Conservation (phyloP, 2,113 vertebrate genomes). For the Fulica atra region DNA sequence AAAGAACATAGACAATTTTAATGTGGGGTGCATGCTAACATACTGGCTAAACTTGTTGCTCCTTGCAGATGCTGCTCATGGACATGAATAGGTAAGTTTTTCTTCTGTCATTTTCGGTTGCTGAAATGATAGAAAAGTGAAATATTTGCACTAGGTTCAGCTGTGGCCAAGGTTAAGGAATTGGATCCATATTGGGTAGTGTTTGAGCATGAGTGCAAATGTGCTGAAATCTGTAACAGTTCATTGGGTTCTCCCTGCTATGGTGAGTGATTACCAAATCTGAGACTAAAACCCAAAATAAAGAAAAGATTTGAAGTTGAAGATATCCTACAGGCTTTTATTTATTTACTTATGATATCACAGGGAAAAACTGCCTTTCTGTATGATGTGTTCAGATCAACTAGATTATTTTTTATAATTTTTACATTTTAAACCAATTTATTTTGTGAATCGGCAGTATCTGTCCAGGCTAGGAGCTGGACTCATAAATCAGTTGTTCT, state of each 20-base stretch:
- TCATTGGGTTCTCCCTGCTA: not conserved
- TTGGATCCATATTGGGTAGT: not conserved
- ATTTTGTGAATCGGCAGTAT: constrained; percentile 31
- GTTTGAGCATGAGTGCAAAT: not conserved
- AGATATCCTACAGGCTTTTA: not conserved
- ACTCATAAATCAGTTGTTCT: constrained; percentile 50
- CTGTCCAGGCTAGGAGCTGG: not conserved
- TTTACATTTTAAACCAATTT: constrained; percentile 20
- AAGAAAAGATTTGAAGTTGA: not conserved
- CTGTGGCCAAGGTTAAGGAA: not conserved
- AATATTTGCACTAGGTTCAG: not conserved
- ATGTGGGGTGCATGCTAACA: not conserved
- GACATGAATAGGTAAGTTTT: not conserved
- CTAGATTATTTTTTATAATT: constrained; percentile 33
- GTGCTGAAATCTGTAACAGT: not conserved
- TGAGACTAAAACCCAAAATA: not conserved
- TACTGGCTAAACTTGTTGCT: not conserved
- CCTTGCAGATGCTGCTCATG: not conserved
- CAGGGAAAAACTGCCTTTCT: constrained; percentile 18
- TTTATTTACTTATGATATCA: not conserved
- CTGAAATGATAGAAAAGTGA: not conserved
- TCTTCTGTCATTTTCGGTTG: not conserved
- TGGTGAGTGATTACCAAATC: not conserved
- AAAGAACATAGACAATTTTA: not conserved
- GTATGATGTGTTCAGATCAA: not conserved